Evolutionary conservation across 2,797 vertebrate species (phyloP).

Genomic region (Aldrovandia affinis): DNA sequence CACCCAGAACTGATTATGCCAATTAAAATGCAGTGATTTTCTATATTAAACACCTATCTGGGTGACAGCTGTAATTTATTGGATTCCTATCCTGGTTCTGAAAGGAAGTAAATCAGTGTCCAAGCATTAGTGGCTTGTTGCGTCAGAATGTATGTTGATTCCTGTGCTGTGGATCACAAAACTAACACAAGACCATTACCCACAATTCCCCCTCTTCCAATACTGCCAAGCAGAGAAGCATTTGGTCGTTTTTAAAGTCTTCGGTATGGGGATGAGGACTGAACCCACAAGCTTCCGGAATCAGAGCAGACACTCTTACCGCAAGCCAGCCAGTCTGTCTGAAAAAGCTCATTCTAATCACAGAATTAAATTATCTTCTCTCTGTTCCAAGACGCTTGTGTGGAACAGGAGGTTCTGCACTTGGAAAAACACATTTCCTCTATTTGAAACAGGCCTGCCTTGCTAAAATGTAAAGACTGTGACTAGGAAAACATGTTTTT

Average conservation of each 20-base stretch:
- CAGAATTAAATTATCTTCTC: not conserved
- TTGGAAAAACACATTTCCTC: not conserved
- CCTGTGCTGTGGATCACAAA: not conserved
- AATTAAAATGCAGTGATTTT: not conserved
- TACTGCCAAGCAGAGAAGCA: not conserved
- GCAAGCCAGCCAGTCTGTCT: not conserved
- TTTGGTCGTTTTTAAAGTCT: not conserved
- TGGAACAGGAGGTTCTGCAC: not conserved
- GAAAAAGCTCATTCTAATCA: not conserved
- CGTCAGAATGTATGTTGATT: not conserved
- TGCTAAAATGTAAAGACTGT: not conserved
- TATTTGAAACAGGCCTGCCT: not conserved
- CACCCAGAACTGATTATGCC: not conserved
- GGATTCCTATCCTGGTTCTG: not conserved
- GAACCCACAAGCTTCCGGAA: not conserved
- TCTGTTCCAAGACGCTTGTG: not conserved
- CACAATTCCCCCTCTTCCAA: not conserved
- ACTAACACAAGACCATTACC: not conserved
- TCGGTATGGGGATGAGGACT: not conserved
- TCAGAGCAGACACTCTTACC: not conserved
- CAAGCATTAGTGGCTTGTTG: not conserved
- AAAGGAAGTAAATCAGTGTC: not conserved
- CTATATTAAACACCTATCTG: not conserved
- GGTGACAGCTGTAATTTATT: not conserved
- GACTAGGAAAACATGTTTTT: not conserved